Percentiles rank a stretch among this genome's conserved stretches.
phyloP scores from a whole-genome alignment of 2,797 vertebrate genomes.

The Saxicola maurus region DNA sequence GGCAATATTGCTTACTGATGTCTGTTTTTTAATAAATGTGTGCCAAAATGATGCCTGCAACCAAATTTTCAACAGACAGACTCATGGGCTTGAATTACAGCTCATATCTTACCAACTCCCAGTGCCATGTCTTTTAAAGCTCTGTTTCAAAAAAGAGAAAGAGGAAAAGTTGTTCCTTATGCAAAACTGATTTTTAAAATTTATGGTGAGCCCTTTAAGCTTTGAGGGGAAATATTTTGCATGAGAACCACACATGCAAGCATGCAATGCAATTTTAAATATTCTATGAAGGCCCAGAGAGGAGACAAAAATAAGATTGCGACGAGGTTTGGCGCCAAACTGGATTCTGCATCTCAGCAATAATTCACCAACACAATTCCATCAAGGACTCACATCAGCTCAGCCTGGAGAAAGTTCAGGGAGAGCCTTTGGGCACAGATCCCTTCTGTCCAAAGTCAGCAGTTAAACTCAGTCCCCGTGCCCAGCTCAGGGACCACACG shows the following conservation, averaged over 20 bases:
- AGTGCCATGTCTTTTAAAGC: neutral
- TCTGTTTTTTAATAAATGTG: neutral
- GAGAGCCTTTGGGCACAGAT: neutral
- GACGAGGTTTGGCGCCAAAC: neutral
- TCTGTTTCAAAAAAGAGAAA: neutral
- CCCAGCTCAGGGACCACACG: constrained; percentile 36
- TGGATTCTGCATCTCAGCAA: neutral
- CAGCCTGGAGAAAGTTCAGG: neutral
- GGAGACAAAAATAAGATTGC: neutral
- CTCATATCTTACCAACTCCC: neutral
- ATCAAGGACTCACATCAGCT: neutral
- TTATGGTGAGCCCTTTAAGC: neutral
- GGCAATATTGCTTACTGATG: neutral
- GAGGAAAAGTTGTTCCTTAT: neutral
- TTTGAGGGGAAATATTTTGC: neutral
- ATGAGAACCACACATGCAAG: fast-evolving
- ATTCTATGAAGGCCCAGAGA: neutral
- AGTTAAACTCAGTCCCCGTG: neutral
- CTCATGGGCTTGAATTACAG: neutral
- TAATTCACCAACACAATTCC: neutral
- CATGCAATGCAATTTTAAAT: neutral
- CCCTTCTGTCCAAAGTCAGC: neutral
- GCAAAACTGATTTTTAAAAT: neutral
- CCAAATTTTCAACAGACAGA: neutral
- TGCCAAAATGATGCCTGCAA: fast-evolving